Evolutionary conservation across 2,888 invertebrate species (phyloP).

Genomic region (Phaonia tiefii): DNA sequence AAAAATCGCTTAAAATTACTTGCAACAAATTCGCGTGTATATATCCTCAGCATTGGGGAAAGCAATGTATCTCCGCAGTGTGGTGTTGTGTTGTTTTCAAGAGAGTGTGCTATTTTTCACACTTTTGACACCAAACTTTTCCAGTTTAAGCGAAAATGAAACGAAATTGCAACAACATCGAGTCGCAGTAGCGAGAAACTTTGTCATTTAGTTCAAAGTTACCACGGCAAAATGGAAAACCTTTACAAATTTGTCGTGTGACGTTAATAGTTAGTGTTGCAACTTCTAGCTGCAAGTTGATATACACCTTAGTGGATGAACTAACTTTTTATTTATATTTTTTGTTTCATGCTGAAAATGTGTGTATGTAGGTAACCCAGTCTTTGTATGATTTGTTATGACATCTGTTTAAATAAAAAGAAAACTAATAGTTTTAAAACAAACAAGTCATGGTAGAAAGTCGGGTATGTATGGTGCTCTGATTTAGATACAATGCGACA

Average conservation of each 20-base stretch:
- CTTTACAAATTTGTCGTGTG: neutral
- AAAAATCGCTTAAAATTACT: slow-evolving; percentile 23
- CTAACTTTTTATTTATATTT: neutral
- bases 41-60: too few relatives aligned
- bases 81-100: too few relatives aligned
- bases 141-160: slow-evolving; percentile 7
- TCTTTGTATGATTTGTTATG: neutral
- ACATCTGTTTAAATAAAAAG: too few relatives aligned
- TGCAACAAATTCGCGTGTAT: slow-evolving; percentile 9
- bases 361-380: slow-evolving; percentile 21
- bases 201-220: slow-evolving; percentile 13
- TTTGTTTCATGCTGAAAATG: neutral
- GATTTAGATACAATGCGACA: too few relatives aligned
- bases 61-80: too few relatives aligned
- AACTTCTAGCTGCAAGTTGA: neutral
- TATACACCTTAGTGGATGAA: slow-evolving; percentile 2
- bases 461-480: too few relatives aligned
- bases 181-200: neutral
- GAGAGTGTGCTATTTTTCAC: slow-evolving; percentile 43
- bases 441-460: too few relatives aligned
- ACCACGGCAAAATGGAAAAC: neutral
- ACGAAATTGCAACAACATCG: neutral
- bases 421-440: too few relatives aligned
- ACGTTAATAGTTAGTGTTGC: neutral
- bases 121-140: slow-evolving; percentile 54